phyloP scores from a whole-genome alignment of 2,797 vertebrate species.

The Cephalopachus bancanus region DNA sequence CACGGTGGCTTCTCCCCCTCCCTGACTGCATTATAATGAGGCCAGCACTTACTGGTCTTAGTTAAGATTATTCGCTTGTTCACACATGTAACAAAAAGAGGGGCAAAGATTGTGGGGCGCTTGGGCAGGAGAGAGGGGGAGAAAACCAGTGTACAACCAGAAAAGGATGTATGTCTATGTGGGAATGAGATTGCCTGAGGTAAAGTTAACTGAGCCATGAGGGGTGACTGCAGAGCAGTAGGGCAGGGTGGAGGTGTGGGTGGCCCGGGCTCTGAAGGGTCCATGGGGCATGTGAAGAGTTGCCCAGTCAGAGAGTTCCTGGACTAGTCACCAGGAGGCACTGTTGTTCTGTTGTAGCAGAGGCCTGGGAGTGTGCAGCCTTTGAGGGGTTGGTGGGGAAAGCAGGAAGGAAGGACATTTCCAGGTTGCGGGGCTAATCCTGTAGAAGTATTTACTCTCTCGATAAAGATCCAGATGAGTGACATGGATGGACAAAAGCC shows the following conservation, averaged over 20 bases:
- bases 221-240: background rate
- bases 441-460: background rate
- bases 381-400: background rate
- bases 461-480: background rate
- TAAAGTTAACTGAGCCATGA: background rate
- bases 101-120: background rate
- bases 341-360: background rate
- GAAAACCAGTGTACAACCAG: background rate
- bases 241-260: background rate
- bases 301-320: background rate
- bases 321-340: background rate
- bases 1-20: no score
- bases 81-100: background rate
- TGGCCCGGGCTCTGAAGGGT: background rate
- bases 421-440: background rate
- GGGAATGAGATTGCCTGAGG: background rate
- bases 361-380: background rate
- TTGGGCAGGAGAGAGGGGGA: background rate
- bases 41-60: background rate
- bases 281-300: background rate
- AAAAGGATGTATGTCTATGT: rapidly evolving
- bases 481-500: background rate
- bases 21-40: background rate
- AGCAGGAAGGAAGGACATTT: background rate
- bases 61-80: background rate